phyloP scores from a whole-genome alignment of 2,113 vertebrate genomes.

The Saguinus midas region DNA sequence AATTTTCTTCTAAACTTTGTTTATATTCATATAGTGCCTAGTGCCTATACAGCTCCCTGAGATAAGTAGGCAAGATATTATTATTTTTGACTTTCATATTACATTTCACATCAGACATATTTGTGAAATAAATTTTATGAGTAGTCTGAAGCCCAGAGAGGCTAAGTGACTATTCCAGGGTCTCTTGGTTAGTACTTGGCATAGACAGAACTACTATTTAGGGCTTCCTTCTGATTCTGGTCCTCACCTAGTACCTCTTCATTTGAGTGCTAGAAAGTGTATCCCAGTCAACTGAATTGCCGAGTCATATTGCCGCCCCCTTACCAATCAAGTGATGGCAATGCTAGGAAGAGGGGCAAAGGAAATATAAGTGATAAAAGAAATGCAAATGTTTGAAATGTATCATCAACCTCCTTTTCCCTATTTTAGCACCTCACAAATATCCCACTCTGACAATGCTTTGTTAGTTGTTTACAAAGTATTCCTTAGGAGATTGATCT shows the following conservation, averaged over 20 bases:
- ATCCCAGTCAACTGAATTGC: background rate
- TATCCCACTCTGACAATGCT: background rate
- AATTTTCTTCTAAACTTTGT: constrained; percentile 1
- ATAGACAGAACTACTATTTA: background rate
- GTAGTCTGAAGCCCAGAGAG: background rate
- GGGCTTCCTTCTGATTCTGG: background rate
- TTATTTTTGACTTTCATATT: background rate
- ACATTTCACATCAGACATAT: background rate
- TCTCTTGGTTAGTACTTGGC: background rate
- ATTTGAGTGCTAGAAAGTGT: background rate
- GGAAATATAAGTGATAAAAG: background rate
- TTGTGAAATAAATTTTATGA: constrained; percentile 24
- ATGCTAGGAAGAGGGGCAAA: background rate
- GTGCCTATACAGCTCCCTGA: background rate
- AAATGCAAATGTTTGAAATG: background rate
- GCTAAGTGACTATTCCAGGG: background rate
- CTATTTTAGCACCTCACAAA: background rate
- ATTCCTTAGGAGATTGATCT: constrained; percentile 57
- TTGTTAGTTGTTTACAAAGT: constrained; percentile 50
- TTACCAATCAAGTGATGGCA: background rate
- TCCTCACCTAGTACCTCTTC: background rate
- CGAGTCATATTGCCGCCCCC: background rate
- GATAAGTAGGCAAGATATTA: background rate
- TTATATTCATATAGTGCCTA: background rate
- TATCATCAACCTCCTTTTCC: background rate